Conservation (phyloP, 1,140 invertebrate genomes). For the Pissodes strobi region DNA sequence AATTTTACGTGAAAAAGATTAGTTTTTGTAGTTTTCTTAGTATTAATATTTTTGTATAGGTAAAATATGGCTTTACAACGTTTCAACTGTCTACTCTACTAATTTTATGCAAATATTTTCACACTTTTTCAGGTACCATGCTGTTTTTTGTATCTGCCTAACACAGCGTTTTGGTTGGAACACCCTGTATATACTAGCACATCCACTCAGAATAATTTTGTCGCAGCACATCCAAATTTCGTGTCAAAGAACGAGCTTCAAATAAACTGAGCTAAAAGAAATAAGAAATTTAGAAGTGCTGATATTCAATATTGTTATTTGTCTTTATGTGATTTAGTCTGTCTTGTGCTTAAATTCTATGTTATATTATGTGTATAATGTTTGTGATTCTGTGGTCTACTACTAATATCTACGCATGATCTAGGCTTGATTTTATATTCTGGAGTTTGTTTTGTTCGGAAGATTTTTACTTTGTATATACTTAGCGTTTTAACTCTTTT, state of each 20-base stretch:
- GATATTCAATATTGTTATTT: background rate
- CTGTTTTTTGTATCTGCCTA: background rate
- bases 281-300: slow-evolving; percentile 22
- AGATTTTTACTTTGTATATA: no score
- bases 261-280: background rate
- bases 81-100: no score
- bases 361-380: background rate
- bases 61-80: no score
- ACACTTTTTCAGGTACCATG: no score
- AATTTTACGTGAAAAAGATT: no score
- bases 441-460: background rate
- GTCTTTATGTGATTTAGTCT: background rate
- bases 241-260: background rate
- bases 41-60: no score
- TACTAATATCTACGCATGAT: slow-evolving; percentile 6
- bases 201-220: slow-evolving; percentile 15
- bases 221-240: slow-evolving; percentile 26
- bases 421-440: background rate
- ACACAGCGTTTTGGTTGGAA: slow-evolving; percentile 23
- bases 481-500: background rate
- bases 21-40: no score
- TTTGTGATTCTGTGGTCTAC: slow-evolving; percentile 2
- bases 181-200: slow-evolving; percentile 32
- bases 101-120: no score
- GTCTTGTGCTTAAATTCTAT: background rate